Percentiles rank a stretch among this genome's conserved stretches.
Evolutionary conservation across 2,797 vertebrate species (phyloP).

Genomic region (Eulemur rubriventer): DNA sequence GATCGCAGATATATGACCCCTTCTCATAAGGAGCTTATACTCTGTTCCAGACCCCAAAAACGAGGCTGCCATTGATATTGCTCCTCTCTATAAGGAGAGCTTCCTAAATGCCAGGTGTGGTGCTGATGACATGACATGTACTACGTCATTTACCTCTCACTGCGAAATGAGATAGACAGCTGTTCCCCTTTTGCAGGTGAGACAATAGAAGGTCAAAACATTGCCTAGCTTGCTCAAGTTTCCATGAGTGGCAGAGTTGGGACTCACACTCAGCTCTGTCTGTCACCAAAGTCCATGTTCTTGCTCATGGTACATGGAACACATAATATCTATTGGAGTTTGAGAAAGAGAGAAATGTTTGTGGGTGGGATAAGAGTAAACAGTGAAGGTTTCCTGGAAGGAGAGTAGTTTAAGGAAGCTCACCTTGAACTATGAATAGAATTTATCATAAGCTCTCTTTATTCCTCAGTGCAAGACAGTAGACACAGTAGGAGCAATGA

Average conservation of each 20-base stretch:
- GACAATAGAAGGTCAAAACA: background rate
- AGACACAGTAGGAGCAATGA: constrained; percentile 11
- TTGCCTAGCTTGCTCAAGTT: background rate
- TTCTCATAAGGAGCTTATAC: background rate
- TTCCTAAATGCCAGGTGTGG: background rate
- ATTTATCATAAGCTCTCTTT: constrained; percentile 41
- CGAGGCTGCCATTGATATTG: background rate
- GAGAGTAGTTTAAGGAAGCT: constrained; percentile 8
- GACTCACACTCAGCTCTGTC: background rate
- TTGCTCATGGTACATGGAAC: background rate
- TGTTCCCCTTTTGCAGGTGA: background rate
- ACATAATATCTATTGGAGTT: background rate
- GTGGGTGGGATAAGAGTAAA: background rate
- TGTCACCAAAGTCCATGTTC: background rate
- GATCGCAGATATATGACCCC: rapidly evolving
- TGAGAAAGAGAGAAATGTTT: background rate
- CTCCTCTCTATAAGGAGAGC: background rate
- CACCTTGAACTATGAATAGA: constrained; percentile 36
- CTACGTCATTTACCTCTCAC: background rate
- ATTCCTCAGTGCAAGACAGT: background rate
- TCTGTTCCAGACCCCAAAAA: background rate
- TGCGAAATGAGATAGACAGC: background rate
- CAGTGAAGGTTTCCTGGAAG: background rate
- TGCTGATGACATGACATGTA: no score
- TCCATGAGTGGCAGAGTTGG: background rate